Percentiles rank a stretch among this genome's conserved stretches.
These are phyloP conservation scores for Phoeniculus purpureus DNA, from an alignment of 2,797 vertebrate genomes.

Conservation along the genomic window DNA sequence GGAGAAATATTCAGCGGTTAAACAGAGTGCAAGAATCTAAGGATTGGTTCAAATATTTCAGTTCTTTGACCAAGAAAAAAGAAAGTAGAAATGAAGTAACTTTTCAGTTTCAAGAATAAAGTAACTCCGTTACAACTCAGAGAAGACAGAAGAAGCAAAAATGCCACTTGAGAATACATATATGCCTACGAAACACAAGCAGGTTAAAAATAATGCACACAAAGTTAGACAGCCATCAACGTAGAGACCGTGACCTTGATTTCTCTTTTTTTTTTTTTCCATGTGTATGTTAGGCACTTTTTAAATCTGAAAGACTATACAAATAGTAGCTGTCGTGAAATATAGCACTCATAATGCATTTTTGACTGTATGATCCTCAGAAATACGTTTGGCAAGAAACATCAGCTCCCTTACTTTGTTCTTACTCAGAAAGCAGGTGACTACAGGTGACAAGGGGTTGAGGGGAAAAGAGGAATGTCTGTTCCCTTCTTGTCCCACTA, in stretches of 20 bases:
- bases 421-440: background rate
- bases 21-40: background rate
- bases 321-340: background rate
- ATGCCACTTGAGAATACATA: background rate
- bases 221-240: background rate
- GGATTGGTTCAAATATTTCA: background rate
- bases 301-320: background rate
- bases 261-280: background rate
- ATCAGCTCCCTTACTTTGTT: background rate
- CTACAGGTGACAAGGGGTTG: background rate
- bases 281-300: background rate
- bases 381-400: background rate
- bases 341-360: background rate
- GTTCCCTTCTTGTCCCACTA: background rate
- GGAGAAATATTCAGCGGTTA: background rate
- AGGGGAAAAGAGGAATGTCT: background rate
- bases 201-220: background rate
- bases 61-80: background rate
- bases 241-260: background rate
- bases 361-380: background rate
- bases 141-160: background rate
- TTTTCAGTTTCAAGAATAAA: constrained; percentile 1
- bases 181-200: background rate
- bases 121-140: background rate
- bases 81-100: background rate